phyloP scores from a whole-genome alignment of 2,888 invertebrate genomes.

The Erebia epiphron region DNA sequence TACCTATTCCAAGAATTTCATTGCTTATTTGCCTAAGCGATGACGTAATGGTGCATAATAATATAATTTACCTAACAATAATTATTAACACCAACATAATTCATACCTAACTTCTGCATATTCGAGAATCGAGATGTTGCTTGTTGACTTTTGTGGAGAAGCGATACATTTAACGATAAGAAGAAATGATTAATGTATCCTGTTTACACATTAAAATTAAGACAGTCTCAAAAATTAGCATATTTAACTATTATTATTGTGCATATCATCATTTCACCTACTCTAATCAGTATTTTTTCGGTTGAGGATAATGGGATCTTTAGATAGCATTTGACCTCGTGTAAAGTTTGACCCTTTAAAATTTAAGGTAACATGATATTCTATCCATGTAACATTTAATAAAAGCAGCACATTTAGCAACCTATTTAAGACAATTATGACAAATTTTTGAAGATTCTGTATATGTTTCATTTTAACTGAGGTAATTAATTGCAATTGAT shows the following conservation, averaged over 20 bases:
- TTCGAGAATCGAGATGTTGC: neutral
- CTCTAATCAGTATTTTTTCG: neutral
- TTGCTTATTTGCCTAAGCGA: neutral
- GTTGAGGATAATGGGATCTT: too few species aligned
- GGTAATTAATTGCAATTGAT: too few species aligned
- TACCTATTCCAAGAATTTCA: neutral
- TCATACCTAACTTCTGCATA: neutral
- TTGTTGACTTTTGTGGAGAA: neutral
- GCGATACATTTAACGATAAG: constrained; percentile 14
- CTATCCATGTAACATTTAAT: too few species aligned
- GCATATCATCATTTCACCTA: neutral
- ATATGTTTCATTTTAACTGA: too few species aligned
- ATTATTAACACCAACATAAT: neutral
- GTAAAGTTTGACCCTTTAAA: too few species aligned
- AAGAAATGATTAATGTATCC: constrained; percentile 18
- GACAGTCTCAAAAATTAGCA: neutral
- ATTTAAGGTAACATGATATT: too few species aligned
- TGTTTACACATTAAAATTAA: constrained; percentile 14
- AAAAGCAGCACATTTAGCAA: too few species aligned
- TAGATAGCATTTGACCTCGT: too few species aligned
- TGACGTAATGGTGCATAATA: neutral
- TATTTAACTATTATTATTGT: constrained; percentile 1
- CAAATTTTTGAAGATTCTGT: too few species aligned
- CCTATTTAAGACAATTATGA: too few species aligned
- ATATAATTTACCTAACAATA: constrained; percentile 1